Base-by-base conservation (phyloP, 2,113 vertebrate genomes). In the Protobothrops flavoviridis region DNA sequence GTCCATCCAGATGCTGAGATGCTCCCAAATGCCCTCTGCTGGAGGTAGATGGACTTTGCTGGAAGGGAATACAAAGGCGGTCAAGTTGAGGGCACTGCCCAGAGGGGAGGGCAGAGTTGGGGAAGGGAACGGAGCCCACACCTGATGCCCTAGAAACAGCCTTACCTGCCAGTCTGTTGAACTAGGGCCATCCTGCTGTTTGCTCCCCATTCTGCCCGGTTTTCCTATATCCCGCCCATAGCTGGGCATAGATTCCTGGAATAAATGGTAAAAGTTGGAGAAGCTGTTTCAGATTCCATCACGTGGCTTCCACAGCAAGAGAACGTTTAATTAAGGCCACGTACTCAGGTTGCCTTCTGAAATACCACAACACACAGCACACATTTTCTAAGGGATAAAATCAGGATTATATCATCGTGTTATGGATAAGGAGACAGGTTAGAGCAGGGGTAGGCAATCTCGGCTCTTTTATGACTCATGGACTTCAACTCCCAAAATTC, bases 211-310 rank as follows among this genome's bases (percentile, higher is more conserved):
- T 23, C 33, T 29, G 33, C 59, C 85, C 39, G 85, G 52, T 15
- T 52, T 85, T 45, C 61, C 91, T 15, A 10, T 56, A 39, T 85
- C 92, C 45, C 21, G 12, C 2, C 39, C 85, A 39, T 12, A 61
- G 89, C 50, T 91, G 48, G 55, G 4, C 2, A 43, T 26, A 33
- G 91, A 57, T 26, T 89, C 93, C 21, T 93, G 92, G 59, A 87
- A 93, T 26, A 91, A 21, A 93, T 89, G 20, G 92, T 81, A 6
- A 93, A 55, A 33, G 92, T 59, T 3, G 94, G 87, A 64, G 89
- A 90, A 52, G 88, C n/a, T 3, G n/a, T 48, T 64, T 94, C 92
- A 23, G 48, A 91, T 29, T 95, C 92, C 93, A 95, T 53, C n/a
- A 2, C 11, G 6, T 9, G 17, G 89, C 43, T 90, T 86, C 56